phyloP scores from a whole-genome alignment of 2,888 invertebrate genomes.

The Ashinkailepas kermadecensis region DNA sequence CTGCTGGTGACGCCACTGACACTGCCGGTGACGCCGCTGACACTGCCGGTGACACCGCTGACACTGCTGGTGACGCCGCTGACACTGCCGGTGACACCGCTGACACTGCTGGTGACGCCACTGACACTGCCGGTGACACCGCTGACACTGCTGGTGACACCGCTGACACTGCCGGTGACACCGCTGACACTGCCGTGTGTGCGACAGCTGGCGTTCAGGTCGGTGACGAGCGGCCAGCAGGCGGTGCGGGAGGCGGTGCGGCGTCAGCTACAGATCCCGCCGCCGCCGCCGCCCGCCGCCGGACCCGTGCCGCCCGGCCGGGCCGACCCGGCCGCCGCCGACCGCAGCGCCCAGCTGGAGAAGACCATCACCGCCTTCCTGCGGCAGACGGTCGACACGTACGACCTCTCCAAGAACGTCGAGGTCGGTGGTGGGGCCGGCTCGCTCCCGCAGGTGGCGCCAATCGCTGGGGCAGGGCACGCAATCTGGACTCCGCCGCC shows the following conservation, averaged over 20 bases:
- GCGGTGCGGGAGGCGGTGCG: constrained; percentile 65
- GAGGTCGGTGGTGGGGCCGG: constrained; percentile 42
- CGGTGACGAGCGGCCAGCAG: constrained; percentile 58
- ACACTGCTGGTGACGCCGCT: no score
- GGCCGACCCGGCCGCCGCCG: constrained; percentile 30
- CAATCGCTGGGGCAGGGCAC: no score
- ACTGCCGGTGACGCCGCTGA: no score
- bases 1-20: no score
- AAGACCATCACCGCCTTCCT: constrained; percentile 54
- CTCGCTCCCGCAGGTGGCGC: no score
- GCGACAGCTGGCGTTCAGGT: constrained; percentile 62
- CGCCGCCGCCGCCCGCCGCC: constrained; percentile 24
- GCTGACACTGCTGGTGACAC: no score
- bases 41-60: no score
- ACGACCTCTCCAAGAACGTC: constrained; percentile 48
- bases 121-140: no score
- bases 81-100: no score
- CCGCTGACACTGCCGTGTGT: not conserved
- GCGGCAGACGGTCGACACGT: constrained; percentile 60
- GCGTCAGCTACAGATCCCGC: constrained; percentile 50
- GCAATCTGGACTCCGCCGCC: no score
- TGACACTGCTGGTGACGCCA: no score
- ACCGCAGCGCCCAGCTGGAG: constrained; percentile 40
- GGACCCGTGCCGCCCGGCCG: constrained; percentile 6
- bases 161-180: no score